These are phyloP conservation scores for Simalia tracyae DNA, from an alignment of 2,797 vertebrate species.

Conservation along the genomic window DNA sequence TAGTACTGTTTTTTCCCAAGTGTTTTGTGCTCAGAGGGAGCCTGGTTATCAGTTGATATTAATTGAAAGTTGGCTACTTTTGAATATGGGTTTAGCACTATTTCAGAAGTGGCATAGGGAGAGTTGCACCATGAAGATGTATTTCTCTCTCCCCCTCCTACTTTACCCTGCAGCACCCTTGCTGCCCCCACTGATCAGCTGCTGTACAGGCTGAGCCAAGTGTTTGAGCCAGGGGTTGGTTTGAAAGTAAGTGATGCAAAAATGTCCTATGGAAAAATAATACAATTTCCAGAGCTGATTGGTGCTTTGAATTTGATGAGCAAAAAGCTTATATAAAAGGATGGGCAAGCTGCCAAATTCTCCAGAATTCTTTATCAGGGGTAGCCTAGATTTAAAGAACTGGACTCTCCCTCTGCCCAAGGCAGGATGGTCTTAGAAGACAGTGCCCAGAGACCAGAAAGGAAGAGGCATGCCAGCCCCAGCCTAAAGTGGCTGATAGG, in stretches of 20 bases:
- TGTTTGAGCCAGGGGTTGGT: not conserved
- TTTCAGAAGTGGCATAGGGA: not conserved
- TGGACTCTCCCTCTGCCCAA: not conserved
- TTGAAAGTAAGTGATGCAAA: not conserved
- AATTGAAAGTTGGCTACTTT: not conserved
- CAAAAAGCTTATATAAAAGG: too few species aligned
- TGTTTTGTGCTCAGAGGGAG: not conserved
- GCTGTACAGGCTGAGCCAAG: not conserved
- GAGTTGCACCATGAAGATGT: not conserved
- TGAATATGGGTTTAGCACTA: not conserved
- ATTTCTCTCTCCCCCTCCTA: not conserved
- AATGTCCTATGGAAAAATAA: too few species aligned
- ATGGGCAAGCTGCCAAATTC: too few species aligned
- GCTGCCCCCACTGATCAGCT: not conserved
- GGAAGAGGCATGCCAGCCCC: not conserved
- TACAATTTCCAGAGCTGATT: too few species aligned
- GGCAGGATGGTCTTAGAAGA: not conserved
- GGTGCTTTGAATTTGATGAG: too few species aligned
- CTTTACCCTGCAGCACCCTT: not conserved
- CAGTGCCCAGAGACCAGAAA: not conserved
- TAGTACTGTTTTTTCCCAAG: not conserved
- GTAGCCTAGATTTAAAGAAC: not conserved
- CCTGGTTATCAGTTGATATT: not conserved
- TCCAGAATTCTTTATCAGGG: not conserved
- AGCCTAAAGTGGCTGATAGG: not conserved